Evolutionary conservation across 1,140 invertebrate genomes (phyloP), one percentile per base, ranked within the genome.

Genomic region (Eumaeus atala): DNA sequence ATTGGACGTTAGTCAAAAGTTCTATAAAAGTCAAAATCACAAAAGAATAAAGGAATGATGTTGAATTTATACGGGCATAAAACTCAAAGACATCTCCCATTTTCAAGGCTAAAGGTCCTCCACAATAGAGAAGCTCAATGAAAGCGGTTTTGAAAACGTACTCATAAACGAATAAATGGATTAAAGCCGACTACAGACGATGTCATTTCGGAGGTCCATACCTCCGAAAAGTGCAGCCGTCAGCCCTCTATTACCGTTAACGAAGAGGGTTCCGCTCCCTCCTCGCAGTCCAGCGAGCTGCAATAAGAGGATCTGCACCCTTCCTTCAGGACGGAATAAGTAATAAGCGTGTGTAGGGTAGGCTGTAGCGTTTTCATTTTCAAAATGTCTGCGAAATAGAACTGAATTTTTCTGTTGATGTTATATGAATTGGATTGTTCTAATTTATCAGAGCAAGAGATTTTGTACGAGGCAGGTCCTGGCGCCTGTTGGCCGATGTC

Each of bases 281-380:
- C 64, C 60, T 64, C 65, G 64, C 66, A 71, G 72, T 55, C 75
- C 77, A 82, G 60, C 78, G 75, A 75, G 64, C 74, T 85, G 82
- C 82, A 85, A 82, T 85, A 83, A 85, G 76, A 81, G 77, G 82
- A 85, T 85, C 66, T 73, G 68, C 69, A 77, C 77, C 80, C 78
- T 82, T 77, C 72, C 36, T 28, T 28, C 51, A 54, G 52, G 48
- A 28, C 44, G 67, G 67, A 5, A 8, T 54, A 66, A 66, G 61
- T 58, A 51, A 66, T 50, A 61, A 62, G 51, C 42, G 47, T 28
- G 21, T 28, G 21, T 28, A 28, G 21, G 2, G 53, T n/a, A 53
- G 17, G 12, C 34, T 38, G 40, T 54, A 35, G 38, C 12, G 35
- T 28, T 48, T 3, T 9, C 33, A 8, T 9, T 35, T 49, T 51